Evolutionary conservation across 2,113 vertebrate genomes (phyloP).

Genomic region (Strix aluco): DNA sequence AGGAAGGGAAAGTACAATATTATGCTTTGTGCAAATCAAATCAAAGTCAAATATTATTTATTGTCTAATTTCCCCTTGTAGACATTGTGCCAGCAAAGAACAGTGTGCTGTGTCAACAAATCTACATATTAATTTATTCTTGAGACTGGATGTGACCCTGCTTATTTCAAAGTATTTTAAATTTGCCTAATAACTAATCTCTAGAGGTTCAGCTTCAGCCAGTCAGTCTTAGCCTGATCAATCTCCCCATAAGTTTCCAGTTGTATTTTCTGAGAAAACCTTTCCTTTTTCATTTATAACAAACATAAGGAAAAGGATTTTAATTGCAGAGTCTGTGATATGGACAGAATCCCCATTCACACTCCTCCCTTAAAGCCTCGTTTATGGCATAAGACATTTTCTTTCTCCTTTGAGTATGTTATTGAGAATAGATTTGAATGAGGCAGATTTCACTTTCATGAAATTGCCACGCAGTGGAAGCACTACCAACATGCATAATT

Average conservation of each 20-base stretch:
- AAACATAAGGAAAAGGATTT: not conserved
- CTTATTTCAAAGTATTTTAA: slow-evolving; percentile 21
- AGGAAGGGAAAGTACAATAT: not conserved
- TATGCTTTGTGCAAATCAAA: slow-evolving; percentile 26
- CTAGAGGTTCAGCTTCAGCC: not conserved
- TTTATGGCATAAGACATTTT: not conserved
- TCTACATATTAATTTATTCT: slow-evolving; percentile 23
- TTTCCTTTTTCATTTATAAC: not conserved
- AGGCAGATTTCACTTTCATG: not conserved
- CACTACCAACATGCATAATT: not conserved
- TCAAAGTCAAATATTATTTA: slow-evolving; percentile 54
- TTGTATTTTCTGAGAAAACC: not conserved
- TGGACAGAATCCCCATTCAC: not conserved
- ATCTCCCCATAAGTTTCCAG: not conserved
- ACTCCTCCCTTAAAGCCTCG: fast-evolving
- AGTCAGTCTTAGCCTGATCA: not conserved
- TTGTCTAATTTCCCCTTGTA: slow-evolving; percentile 32
- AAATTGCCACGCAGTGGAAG: not conserved
- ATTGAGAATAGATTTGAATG: not conserved
- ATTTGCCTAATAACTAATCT: not conserved
- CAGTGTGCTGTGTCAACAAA: slow-evolving; percentile 33
- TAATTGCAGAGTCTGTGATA: not conserved
- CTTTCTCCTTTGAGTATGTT: not conserved
- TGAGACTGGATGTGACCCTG: not conserved
- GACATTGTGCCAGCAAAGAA: not conserved